Evolutionary conservation across 2,113 vertebrate species (phyloP).

Genomic region (Hystrix cristata): DNA sequence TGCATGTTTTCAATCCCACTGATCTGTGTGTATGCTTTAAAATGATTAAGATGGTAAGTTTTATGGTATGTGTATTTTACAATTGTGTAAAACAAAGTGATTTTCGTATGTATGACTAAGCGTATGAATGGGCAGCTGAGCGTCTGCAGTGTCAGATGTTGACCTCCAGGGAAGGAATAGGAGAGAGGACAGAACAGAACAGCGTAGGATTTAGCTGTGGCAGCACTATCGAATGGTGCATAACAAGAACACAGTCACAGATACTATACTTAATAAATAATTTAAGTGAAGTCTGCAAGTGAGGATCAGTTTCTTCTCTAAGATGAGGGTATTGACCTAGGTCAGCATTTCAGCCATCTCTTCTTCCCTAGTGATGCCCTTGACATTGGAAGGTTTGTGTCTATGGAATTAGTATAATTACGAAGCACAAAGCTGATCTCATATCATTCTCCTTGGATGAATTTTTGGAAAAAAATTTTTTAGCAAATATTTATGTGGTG

Average conservation of each 20-base stretch:
- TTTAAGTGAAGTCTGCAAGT: constrained; percentile 13
- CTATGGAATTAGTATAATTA: neutral
- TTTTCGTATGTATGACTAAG: neutral
- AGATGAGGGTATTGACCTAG: constrained; percentile 4
- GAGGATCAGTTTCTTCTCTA: constrained; percentile 48
- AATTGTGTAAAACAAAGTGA: neutral
- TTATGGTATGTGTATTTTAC: neutral
- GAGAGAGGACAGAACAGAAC: neutral
- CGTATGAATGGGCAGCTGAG: neutral
- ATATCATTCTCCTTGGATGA: neutral
- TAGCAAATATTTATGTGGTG: neutral
- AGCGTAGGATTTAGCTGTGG: neutral
- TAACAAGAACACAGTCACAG: neutral
- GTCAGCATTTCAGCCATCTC: neutral
- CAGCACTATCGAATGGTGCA: neutral
- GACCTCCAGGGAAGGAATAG: neutral
- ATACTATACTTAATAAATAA: constrained; percentile 22
- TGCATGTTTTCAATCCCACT: neutral
- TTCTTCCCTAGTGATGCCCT: neutral
- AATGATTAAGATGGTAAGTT: neutral
- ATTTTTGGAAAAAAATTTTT: neutral
- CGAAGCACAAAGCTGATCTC: neutral
- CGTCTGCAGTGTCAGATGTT: neutral
- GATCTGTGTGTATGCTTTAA: neutral
- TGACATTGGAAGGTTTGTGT: neutral